These are phyloP conservation scores for Ornithoptera alexandrae DNA, from an alignment of 2,888 invertebrate genomes.

Conservation along the genomic window DNA sequence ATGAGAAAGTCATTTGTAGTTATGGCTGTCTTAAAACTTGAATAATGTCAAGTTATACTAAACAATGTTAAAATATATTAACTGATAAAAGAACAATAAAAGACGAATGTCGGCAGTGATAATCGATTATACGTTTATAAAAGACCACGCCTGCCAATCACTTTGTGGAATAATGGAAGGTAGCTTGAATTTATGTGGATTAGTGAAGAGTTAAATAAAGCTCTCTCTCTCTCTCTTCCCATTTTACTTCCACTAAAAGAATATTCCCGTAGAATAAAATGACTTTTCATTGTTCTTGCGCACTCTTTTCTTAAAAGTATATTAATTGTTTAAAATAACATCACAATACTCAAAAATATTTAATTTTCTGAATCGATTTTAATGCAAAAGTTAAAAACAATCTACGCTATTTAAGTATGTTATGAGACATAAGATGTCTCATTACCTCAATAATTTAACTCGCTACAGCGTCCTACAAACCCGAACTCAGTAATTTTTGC, in stretches of 20 bases:
- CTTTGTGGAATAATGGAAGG: constrained; percentile 20
- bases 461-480: too few relatives aligned
- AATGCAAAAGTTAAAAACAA: too few relatives aligned
- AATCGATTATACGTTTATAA: constrained; percentile 25
- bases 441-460: too few relatives aligned
- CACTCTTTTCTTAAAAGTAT: neutral
- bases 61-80: neutral
- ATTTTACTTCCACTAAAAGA: neutral
- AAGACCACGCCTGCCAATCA: constrained; percentile 28
- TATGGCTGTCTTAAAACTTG: neutral
- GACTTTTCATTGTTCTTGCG: neutral
- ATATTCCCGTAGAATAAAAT: neutral
- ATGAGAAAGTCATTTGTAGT: too few relatives aligned
- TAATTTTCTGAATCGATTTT: too few relatives aligned
- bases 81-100: constrained; percentile 18
- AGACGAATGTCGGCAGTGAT: constrained; percentile 18
- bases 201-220: constrained; percentile 18
- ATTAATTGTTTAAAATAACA: too few relatives aligned
- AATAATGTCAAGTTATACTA: neutral
- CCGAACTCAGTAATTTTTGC: too few relatives aligned
- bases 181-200: constrained; percentile 26
- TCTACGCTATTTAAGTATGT: too few relatives aligned
- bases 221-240: neutral
- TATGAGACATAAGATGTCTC: too few relatives aligned
- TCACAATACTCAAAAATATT: too few relatives aligned